A percentile compares a stretch with the other conserved stretches of the same genome.
These are phyloP conservation scores for Mellivora capensis DNA, from an alignment of 2,113 vertebrate genomes.

Conservation along the genomic window DNA sequence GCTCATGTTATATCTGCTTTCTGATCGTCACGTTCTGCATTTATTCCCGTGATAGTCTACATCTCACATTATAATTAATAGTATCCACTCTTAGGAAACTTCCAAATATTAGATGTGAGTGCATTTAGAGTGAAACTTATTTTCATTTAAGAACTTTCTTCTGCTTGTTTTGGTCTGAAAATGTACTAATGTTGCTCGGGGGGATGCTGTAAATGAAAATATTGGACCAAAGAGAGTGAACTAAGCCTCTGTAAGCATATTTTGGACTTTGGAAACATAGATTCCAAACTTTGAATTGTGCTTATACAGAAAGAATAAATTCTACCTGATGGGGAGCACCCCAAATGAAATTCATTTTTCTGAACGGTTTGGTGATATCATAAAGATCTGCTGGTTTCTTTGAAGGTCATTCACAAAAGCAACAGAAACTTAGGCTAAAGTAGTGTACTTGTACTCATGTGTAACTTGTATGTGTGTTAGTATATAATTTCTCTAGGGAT, in stretches of 20 bases:
- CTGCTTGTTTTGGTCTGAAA: constrained; percentile 21
- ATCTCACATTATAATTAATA: background rate
- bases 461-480: background rate
- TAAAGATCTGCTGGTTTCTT: constrained; percentile 20
- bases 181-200: background rate
- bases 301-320: background rate
- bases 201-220: background rate
- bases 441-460: background rate
- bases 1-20: background rate
- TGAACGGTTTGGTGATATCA: constrained; percentile 12
- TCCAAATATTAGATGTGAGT: background rate
- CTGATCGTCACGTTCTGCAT: constrained; percentile 1
- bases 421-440: background rate
- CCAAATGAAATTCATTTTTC: constrained; percentile 1
- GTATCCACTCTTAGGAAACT: constrained; percentile 18
- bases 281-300: constrained; percentile 35
- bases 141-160: constrained; percentile 42
- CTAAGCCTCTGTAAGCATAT: background rate
- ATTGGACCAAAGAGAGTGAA: background rate
- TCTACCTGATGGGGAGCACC: background rate
- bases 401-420: constrained; percentile 16
- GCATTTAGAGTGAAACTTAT: constrained; percentile 1
- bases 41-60: background rate
- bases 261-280: constrained; percentile 39
- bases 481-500: background rate